Base-by-base conservation (phyloP, 2,797 vertebrate species). In the Telmatherina bonti region DNA sequence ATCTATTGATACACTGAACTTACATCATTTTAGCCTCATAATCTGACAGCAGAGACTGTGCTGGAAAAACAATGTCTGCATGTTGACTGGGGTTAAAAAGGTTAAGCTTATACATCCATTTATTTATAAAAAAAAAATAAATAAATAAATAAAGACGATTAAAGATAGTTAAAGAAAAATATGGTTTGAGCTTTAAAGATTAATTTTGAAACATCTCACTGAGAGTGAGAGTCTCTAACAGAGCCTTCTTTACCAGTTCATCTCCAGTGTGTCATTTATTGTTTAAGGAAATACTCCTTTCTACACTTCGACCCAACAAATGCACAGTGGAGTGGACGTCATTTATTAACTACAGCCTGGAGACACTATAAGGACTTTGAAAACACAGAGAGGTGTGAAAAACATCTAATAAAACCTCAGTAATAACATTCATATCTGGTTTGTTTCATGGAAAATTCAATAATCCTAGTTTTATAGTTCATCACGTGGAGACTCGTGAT, bases 171-270 rank as follows among this genome's bases (percentile, higher is more conserved):
- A 31, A 7, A 31, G n/a, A n/a, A 33, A 33, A 2, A 33, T 33
- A 10, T 36, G 35, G 35, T 8, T 33, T 33, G 31, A 36, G 9
- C 13, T 35, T 36, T 82, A 77, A 82, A 63, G 83, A 72, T 51
- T 51, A 12, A 47, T 47, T 47, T n/a, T 47, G 18, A n/a, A 49
- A 22, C 22, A 24, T 49, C 9, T 22, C 22, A 24, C 10, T 12
- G 4, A 22, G n/a, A 49, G 10, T 11, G 7, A n/a, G 22, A 38
- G 47, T 24, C 47, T 24, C 22, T 9, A 22, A 22, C 47, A 49
- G 47, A 22, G 20, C 20, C 9, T 47, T 47, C n/a, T 8, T 47
- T 47, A 47, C 45, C 22, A n/a, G 20, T 47, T 1, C n/a, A n/a
- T 10, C 7, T 47, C 20, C 45, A 47, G 43, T 13, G 13, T 51